Evolutionary conservation across 2,113 vertebrate genomes (phyloP), one percentile per base, ranked within the genome.

Genomic region (Potamarius usumacintae): DNA sequence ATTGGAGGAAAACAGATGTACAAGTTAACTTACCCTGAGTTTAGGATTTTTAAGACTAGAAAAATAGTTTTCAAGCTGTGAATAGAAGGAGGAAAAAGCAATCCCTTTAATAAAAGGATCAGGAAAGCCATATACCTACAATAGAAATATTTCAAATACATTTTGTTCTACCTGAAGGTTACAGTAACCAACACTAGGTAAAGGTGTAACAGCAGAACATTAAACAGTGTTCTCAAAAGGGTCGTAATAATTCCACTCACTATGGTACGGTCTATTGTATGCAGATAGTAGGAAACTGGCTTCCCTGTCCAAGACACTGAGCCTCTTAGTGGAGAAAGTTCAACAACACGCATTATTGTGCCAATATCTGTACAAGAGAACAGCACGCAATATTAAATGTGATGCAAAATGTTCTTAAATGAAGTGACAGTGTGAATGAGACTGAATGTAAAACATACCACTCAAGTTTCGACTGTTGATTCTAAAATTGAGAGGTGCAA

Each of bases 21-120:
- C 4, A 53, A 17, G 22, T 10, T 50, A 58, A 95, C 98, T 99
- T 96, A 99, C 98, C 98, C 98, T 99, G 98, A 99, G 98, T 99
- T 99, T 99, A 96, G 98, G 98, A 95, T 99, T 99, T 97, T 99
- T 99, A 94, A 99, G 96, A 97, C 97, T 99, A 96, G 98, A 99
- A 97, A 99, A 99, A 96, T 99, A 99, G 94, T 99, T 99, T 99
- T 99, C 98, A 99, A 99, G 98, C 98, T 99, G 95, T 60, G 95
- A 96, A 94, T 63, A 62, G 87, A 69, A 90, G 18, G 84, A 76
- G 74, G 0, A 71, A 67, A 50, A 14, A 25, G 72, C 48, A 53
- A 53, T 27, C 69, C 4, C 10, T 30, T 55, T 11, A 52, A 57
- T 62, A 25, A 60, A 53, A 67, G 18, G 34, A 82, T 25, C 14